Evolutionary conservation across 2,888 invertebrate species (phyloP).

Genomic region (Macrosoma leucophasiata): DNA sequence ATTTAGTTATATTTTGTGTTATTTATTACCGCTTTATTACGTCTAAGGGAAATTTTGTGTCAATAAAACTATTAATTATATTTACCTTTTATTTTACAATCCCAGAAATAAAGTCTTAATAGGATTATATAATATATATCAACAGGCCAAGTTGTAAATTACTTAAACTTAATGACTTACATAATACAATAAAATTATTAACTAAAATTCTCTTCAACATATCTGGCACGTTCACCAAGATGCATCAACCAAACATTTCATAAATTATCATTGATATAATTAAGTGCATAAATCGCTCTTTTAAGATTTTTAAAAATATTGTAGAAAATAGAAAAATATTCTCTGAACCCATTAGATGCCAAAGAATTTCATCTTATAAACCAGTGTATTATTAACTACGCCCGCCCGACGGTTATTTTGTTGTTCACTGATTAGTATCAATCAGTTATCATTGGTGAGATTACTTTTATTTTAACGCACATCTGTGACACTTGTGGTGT

Average conservation of each 20-base stretch:
- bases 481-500: too few relatives aligned
- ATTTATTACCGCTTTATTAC: not conserved
- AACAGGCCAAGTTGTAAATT: conserved; percentile 76
- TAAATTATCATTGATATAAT: conserved; percentile 56
- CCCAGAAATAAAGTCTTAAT: conserved; percentile 75
- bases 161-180: conserved; percentile 76
- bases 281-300: conserved; percentile 64
- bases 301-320: conserved; percentile 66
- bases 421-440: conserved; percentile 35
- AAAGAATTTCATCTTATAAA: conserved; percentile 56
- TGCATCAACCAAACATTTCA: conserved; percentile 68
- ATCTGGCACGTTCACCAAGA: conserved; percentile 70
- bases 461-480: conserved; percentile 35
- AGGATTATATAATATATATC: conserved; percentile 75
- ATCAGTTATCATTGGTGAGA: conserved; percentile 65
- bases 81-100: conserved; percentile 74
- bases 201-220: conserved; percentile 74
- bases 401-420: conserved; percentile 50
- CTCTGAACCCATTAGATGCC: conserved; percentile 60
- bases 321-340: conserved; percentile 76
- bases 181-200: conserved; percentile 75
- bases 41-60: not conserved
- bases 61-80: conserved; percentile 41
- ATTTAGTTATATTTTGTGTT: not conserved
- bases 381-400: conserved; percentile 48